phyloP scores from a whole-genome alignment of 2,888 invertebrate species.

The Chymomyza amoena region DNA sequence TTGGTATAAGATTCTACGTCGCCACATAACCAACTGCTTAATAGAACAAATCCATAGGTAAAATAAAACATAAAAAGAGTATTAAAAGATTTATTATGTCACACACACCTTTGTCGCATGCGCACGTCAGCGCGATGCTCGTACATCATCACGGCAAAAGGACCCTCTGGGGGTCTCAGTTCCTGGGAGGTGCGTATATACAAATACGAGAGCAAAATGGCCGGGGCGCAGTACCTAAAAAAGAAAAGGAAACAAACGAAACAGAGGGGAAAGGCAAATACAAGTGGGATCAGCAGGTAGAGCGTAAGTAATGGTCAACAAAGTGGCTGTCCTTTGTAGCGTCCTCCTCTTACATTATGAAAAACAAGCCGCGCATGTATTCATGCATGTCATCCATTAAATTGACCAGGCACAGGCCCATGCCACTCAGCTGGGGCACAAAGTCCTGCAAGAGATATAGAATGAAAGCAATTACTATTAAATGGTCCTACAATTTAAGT shows the following conservation, averaged over 20 bases:
- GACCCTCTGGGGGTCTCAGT: slow-evolving; percentile 81
- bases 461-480: not conserved
- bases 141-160: slow-evolving; percentile 81
- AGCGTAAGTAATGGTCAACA: not conserved
- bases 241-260: slow-evolving; percentile 3
- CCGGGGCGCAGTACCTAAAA: slow-evolving; percentile 77
- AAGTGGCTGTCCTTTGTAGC: not conserved
- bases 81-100: not conserved
- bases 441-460: slow-evolving; percentile 78
- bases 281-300: not conserved
- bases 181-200: slow-evolving; percentile 84
- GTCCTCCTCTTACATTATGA: slow-evolving; percentile 82
- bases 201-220: slow-evolving; percentile 82
- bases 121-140: slow-evolving; percentile 79
- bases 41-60: not conserved
- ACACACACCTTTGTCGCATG: slow-evolving; percentile 75
- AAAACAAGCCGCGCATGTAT: slow-evolving; percentile 83
- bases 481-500: not conserved
- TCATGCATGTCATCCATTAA: slow-evolving; percentile 84
- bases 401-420: slow-evolving; percentile 83
- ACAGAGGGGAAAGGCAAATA: not conserved
- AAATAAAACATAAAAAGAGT: not conserved
- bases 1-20: too few species aligned
- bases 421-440: slow-evolving; percentile 80
- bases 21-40: not conserved